phyloP scores from a whole-genome alignment of 2,797 vertebrate species.

The Cyprinella venusta region DNA sequence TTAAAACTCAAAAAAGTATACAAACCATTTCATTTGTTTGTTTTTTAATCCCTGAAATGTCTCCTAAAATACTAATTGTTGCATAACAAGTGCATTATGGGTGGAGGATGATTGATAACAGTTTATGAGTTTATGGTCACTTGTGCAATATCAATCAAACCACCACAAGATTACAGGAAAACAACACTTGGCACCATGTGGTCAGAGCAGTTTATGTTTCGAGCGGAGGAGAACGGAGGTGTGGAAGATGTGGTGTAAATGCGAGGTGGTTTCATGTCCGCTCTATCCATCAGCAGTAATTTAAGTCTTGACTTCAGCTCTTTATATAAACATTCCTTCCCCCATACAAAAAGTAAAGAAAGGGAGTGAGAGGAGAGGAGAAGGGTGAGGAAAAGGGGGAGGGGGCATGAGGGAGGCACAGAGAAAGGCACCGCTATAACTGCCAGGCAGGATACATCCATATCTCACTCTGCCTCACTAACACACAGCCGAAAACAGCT shows the following conservation, averaged over 20 bases:
- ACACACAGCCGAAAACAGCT: not conserved
- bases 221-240: slow-evolving; percentile 6
- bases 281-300: slow-evolving; percentile 34
- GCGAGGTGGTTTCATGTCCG: slow-evolving; percentile 14
- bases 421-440: slow-evolving; percentile 59
- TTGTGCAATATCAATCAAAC: not conserved
- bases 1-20: not conserved
- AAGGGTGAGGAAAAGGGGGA: slow-evolving; percentile 35
- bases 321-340: slow-evolving; percentile 62
- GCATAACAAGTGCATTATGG: not conserved
- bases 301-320: slow-evolving; percentile 34
- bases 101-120: too few species aligned
- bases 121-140: not conserved
- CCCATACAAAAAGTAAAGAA: slow-evolving; percentile 71
- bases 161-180: slow-evolving; percentile 14
- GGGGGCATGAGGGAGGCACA: slow-evolving; percentile 54
- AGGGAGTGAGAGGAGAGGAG: slow-evolving; percentile 14
- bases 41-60: not conserved
- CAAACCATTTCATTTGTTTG: not conserved
- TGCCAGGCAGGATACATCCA: slow-evolving; percentile 47
- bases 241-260: slow-evolving; percentile 3
- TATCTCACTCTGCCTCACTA: slow-evolving; percentile 31
- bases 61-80: not conserved
- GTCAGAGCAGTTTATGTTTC: not conserved
- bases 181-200: slow-evolving; percentile 5